Conservation (phyloP, 2,888 invertebrate genomes). For the Leucophenga maculata region DNA sequence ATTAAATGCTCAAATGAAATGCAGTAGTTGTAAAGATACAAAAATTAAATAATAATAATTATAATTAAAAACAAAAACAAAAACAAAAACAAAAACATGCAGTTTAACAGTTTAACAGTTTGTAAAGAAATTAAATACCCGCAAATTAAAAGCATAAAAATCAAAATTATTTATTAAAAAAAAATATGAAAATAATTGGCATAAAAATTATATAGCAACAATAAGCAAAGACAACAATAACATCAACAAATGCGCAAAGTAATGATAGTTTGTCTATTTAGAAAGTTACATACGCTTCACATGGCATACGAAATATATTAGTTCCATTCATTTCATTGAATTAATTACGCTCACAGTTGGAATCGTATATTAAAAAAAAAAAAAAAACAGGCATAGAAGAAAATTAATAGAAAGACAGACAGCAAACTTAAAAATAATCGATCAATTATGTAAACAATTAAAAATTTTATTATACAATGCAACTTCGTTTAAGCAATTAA, state of each 20-base stretch:
- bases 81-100: too few relatives aligned
- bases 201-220: too few relatives aligned
- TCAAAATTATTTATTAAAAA: constrained; percentile 23
- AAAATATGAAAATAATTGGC: constrained; percentile 13
- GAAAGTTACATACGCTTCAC: background rate
- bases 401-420: too few relatives aligned
- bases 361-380: too few relatives aligned
- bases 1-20: constrained; percentile 34
- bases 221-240: constrained; percentile 8
- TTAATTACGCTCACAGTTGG: too few relatives aligned
- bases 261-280: too few relatives aligned
- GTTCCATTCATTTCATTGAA: too few relatives aligned
- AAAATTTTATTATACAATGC: too few relatives aligned
- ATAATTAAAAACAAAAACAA: constrained; percentile 20
- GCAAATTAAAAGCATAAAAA: constrained; percentile 23
- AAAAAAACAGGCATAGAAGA: too few relatives aligned
- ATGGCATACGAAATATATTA: background rate
- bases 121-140: constrained; percentile 20
- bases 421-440: too few relatives aligned
- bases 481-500: too few relatives aligned
- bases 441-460: too few relatives aligned
- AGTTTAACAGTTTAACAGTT: constrained; percentile 19
- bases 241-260: constrained; percentile 18
- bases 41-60: constrained; percentile 3
- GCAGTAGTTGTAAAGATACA: constrained; percentile 5